Base-by-base conservation (phyloP, 2,797 vertebrate genomes). In the Sarcoramphus papa region DNA sequence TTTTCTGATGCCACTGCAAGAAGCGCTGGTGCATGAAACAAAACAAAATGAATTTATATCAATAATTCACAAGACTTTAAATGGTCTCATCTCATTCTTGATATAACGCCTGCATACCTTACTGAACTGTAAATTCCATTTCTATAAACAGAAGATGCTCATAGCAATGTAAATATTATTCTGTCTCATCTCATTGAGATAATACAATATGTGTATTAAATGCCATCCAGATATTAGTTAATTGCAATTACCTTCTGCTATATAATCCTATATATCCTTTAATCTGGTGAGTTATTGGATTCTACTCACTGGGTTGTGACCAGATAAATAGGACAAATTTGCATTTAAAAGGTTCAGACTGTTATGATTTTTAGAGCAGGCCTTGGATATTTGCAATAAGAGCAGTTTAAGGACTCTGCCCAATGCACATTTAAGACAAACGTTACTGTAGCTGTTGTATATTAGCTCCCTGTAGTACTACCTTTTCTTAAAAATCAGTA, bases 121-220 rank as follows among this genome's bases (percentile, higher is more conserved):
- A 79, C 90, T 89, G 95, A 97, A 70, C 92, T 97, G 95, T 96
- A 90, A 86, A 96, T 97, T 97, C 95, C 88, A 92, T 93, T 97
- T 96, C 88, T 93, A 75, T 86, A 94, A 97, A 90, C 94, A 80
- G 94, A 97, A 94, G 96, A 95, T 92, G 73, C 92, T 93, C 74
- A 80, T 68, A 92, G 92, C 93, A 96, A 95, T 98, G 97, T 98
- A 98, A 98, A 98, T 98, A 98, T 91, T 97, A 97, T 96, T 93
- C 92, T 94, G 85, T 96, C 93, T 90, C 88, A 96, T 96, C 92
- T 97, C 94, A 96, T 78, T 94, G 97, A 95, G 97, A 97, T 96
- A 97, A 95, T 92, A 95, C 85, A 85, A 82, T 94, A 95, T 88
- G 50, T 95, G 76, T 93, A 95, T 96, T 93, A 95, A 97, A 97